A percentile compares a stretch with the other conserved stretches of the same genome.
Conservation (phyloP, 2,797 vertebrate species). For the Euphonia xanthogaster region DNA sequence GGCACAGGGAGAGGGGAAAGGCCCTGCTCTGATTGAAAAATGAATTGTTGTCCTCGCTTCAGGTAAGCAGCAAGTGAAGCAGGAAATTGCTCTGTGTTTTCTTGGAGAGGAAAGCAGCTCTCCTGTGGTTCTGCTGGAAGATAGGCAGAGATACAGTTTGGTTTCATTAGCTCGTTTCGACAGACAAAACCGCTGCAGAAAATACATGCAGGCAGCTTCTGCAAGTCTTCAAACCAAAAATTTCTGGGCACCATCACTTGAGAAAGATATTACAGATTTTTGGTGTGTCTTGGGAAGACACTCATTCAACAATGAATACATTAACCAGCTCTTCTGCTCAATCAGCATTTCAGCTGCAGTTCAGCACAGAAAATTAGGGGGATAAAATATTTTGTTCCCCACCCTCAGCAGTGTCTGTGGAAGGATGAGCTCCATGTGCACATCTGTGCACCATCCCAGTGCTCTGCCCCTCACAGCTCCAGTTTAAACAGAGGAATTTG, state of each 20-base stretch:
- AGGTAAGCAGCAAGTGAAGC: slow-evolving; percentile 50
- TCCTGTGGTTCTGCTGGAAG: slow-evolving; percentile 11
- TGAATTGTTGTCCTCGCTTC: slow-evolving; percentile 32
- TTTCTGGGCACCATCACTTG: background rate
- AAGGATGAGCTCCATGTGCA: background rate
- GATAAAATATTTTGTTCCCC: background rate
- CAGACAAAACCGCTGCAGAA: slow-evolving; percentile 44
- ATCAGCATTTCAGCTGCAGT: background rate
- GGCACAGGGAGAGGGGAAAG: background rate
- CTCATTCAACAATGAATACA: background rate
- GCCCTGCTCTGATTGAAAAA: slow-evolving; percentile 12
- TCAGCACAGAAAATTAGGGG: background rate
- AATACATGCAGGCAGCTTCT: background rate
- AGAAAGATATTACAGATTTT: background rate
- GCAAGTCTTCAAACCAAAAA: background rate
- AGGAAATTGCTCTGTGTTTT: slow-evolving; percentile 61
- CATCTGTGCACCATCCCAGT: background rate
- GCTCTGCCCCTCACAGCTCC: background rate
- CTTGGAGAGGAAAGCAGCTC: slow-evolving; percentile 28
- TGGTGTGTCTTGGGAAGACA: background rate
- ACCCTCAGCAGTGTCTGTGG: background rate
- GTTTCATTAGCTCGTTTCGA: slow-evolving; percentile 17
- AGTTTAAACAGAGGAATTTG: background rate
- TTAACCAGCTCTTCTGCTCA: background rate
- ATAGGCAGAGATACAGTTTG: background rate